Evolutionary conservation across 2,888 invertebrate genomes (phyloP), one percentile per base, ranked within the genome.

Genomic region (Blastobasis adustella): DNA sequence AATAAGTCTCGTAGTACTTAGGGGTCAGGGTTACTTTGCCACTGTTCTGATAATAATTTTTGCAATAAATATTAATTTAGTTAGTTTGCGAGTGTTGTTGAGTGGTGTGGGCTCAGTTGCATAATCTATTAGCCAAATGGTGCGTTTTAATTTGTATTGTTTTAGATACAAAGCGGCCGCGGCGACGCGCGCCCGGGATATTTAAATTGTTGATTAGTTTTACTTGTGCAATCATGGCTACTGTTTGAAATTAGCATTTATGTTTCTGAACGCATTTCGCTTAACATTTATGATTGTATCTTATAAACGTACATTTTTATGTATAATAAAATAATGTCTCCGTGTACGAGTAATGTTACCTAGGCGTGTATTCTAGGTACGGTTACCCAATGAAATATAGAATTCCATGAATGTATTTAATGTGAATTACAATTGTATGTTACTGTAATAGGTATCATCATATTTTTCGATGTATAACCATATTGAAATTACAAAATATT

Each of bases 1-100:
- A 57, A 62, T 73, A 75, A 76, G 75, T 63, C 71, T 66, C 66
- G 66, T 73, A 82, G 85, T 84, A 83, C 82, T 83, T 85, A 85
- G 79, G 68, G 74, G 74, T 67, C 62, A 52, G 73, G 73, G 76
- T 61, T 71, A 66, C 63, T 73, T 69, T 67, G 74, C 68, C 70
- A 66, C 65, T 67, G 62, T 71, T 68, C 55, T 58, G 65, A 71
- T 73, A 68, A 66, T 71, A 54, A 55, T 74, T 23, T 71, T 73
- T 67, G 75, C 74, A 74, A 73, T 76, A 76, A 68, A 70, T 66
- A 66, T 61, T 62, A 59, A 63, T 66, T 69, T 66, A 61, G 62
- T 64, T 58, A 62, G 55, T 59, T 59, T 54, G 61, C 59, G 60
- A 58, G 64, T 63, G 61, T 57, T 59, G 60, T 61, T 62, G 65